Evolutionary conservation across 2,113 vertebrate species (phyloP).

Genomic region (Semicossyphus pulcher): DNA sequence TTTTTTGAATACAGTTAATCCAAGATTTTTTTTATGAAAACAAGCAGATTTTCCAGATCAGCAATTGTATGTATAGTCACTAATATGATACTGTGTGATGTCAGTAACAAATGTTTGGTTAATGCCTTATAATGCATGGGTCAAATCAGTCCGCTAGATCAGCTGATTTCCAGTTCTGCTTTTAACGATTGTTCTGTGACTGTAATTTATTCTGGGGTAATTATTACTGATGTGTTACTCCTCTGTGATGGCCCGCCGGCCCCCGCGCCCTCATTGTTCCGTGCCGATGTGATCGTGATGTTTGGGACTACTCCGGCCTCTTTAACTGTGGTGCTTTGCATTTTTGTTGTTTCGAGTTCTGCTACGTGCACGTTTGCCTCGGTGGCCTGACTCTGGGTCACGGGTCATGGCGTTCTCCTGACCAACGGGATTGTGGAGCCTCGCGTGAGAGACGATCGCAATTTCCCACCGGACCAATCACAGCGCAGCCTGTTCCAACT

Average conservation of each 20-base stretch:
- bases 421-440: slow-evolving; percentile 50
- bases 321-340: slow-evolving; percentile 72
- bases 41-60: slow-evolving; percentile 57
- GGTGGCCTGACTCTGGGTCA: slow-evolving; percentile 44
- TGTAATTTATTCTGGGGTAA: slow-evolving; percentile 83
- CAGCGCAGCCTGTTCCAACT: not conserved
- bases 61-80: slow-evolving; percentile 79
- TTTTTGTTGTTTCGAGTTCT: slow-evolving; percentile 55
- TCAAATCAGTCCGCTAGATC: slow-evolving; percentile 73
- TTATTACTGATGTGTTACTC: slow-evolving; percentile 72
- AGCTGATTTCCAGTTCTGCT: slow-evolving; percentile 71
- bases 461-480: slow-evolving; percentile 27
- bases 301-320: slow-evolving; percentile 45
- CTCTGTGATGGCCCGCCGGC: slow-evolving; percentile 41
- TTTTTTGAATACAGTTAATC: slow-evolving; percentile 48
- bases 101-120: slow-evolving; percentile 80
- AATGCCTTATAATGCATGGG: slow-evolving; percentile 85
- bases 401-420: slow-evolving; percentile 34
- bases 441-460: slow-evolving; percentile 33
- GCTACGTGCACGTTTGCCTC: slow-evolving; percentile 57
- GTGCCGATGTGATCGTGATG: slow-evolving; percentile 68
- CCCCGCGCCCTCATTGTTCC: slow-evolving; percentile 40
- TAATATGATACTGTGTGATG: slow-evolving; percentile 78
- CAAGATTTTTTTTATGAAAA: slow-evolving; percentile 42
- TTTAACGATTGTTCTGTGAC: slow-evolving; percentile 80